Evolutionary conservation across 2,888 invertebrate genomes (phyloP).

Genomic region (Drosophila helvetica): DNA sequence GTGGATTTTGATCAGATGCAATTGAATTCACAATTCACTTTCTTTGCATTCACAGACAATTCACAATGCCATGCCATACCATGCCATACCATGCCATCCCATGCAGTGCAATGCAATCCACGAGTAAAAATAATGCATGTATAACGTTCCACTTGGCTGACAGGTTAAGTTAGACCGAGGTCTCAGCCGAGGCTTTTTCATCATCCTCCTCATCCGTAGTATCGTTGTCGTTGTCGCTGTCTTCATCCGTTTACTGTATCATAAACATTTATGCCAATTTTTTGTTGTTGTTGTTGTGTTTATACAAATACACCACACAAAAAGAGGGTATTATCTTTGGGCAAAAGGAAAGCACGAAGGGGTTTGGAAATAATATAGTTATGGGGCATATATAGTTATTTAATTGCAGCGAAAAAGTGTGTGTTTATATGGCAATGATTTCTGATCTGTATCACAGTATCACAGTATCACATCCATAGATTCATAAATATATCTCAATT

Average conservation of each 20-base stretch:
- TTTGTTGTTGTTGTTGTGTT: conserved; percentile 26
- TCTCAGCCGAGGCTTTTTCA: conserved; percentile 46
- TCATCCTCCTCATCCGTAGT: conserved; percentile 59
- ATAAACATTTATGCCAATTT: conserved; percentile 74
- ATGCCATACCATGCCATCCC: conserved; percentile 41
- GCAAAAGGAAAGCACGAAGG: not conserved
- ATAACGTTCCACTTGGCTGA: conserved; percentile 72
- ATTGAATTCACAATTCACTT: conserved; percentile 66
- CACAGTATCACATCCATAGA: too few relatives aligned
- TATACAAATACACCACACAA: not conserved
- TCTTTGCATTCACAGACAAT: conserved; percentile 46
- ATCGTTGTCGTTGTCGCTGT: conserved; percentile 40
- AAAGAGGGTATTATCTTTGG: not conserved
- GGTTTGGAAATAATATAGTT: not conserved
- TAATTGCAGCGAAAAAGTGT: too few relatives aligned
- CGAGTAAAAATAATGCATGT: conserved; percentile 45
- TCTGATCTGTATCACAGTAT: too few relatives aligned
- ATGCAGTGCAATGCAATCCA: conserved; percentile 32
- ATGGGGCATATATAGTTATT: not conserved
- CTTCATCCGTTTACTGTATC: conserved; percentile 75
- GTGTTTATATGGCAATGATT: too few relatives aligned
- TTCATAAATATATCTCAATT: too few relatives aligned
- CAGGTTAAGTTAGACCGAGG: conserved; percentile 24
- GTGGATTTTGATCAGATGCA: conserved; percentile 53
- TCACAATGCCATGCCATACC: conserved; percentile 27